Percentiles rank a stretch among this genome's conserved stretches.
phyloP scores from a whole-genome alignment of 2,797 vertebrate genomes.

The Threskiornis aethiopicus region DNA sequence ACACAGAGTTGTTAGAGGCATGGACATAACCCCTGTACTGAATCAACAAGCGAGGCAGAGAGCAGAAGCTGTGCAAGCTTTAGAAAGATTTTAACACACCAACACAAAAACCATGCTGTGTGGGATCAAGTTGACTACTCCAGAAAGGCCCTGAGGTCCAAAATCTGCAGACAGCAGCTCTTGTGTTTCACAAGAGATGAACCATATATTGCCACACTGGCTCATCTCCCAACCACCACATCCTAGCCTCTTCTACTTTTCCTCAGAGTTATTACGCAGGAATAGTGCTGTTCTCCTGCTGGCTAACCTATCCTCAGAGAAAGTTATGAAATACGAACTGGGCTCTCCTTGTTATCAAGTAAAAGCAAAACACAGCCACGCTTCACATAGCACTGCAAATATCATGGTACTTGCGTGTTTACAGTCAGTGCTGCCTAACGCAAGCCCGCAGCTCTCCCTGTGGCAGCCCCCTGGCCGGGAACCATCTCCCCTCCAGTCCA shows the following conservation, averaged over 20 bases:
- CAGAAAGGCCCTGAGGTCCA: not conserved
- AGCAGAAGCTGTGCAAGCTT: not conserved
- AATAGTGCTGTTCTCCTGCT: not conserved
- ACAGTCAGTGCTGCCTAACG: not conserved
- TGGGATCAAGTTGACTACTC: not conserved
- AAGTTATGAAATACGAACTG: not conserved
- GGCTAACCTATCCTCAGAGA: not conserved
- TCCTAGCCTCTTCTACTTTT: not conserved
- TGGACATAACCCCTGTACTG: not conserved
- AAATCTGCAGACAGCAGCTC: not conserved
- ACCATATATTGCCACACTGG: rapidly evolving
- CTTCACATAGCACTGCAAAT: not conserved
- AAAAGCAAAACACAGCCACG: not conserved
- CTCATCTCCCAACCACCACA: not conserved
- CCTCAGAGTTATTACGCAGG: not conserved
- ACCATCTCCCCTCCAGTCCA: not conserved
- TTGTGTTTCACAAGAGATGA: not conserved
- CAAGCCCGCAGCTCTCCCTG: not conserved
- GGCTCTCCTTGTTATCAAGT: not conserved
- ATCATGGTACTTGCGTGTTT: rapidly evolving
- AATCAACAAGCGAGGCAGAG: rapidly evolving
- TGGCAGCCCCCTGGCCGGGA: not conserved
- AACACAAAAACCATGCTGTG: not conserved
- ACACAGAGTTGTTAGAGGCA: not conserved
- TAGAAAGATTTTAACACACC: not conserved